Evolutionary conservation across 2,888 invertebrate species (phyloP).

Genomic region (Tromatobia lineatoria): DNA sequence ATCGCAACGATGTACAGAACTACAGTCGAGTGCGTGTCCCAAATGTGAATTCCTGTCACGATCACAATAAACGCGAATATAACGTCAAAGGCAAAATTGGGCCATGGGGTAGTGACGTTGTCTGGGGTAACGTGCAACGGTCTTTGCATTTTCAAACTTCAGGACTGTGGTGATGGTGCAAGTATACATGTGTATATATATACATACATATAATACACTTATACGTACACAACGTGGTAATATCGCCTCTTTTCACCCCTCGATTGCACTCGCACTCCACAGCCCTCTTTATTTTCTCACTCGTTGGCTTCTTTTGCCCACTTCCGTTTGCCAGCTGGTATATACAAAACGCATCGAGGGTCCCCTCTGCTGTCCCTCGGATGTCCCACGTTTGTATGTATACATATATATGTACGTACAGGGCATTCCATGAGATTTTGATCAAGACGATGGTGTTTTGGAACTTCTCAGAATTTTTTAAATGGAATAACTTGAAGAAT

Average conservation of each 20-base stretch:
- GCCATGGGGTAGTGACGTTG: conserved; percentile 64
- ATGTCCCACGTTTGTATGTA: neutral
- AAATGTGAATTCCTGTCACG: conserved; percentile 56
- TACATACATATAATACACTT: neutral
- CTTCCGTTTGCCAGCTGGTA: conserved; percentile 84
- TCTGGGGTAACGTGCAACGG: conserved; percentile 75
- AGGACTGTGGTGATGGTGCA: conserved; percentile 6
- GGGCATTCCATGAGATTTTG: too few relatives aligned
- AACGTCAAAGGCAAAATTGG: conserved; percentile 76
- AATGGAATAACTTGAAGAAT: too few relatives aligned
- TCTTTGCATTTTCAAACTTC: conserved; percentile 68
- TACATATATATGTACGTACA: conserved; percentile 13
- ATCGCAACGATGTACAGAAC: conserved; percentile 25
- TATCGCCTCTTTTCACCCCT: conserved; percentile 62
- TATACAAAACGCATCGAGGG: conserved; percentile 51
- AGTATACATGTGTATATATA: neutral
- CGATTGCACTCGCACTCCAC: conserved; percentile 34
- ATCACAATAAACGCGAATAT: conserved; percentile 67
- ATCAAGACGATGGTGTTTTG: too few relatives aligned
- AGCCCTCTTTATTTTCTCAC: conserved; percentile 76
- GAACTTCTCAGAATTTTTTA: too few relatives aligned
- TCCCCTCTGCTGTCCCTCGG: conserved; percentile 38
- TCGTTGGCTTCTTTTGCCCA: conserved; percentile 76
- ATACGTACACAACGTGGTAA: conserved; percentile 41
- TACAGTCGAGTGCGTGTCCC: conserved; percentile 36